These are phyloP conservation scores for Drosophila subsilvestris DNA, from an alignment of 2,888 invertebrate genomes.

Conservation along the genomic window DNA sequence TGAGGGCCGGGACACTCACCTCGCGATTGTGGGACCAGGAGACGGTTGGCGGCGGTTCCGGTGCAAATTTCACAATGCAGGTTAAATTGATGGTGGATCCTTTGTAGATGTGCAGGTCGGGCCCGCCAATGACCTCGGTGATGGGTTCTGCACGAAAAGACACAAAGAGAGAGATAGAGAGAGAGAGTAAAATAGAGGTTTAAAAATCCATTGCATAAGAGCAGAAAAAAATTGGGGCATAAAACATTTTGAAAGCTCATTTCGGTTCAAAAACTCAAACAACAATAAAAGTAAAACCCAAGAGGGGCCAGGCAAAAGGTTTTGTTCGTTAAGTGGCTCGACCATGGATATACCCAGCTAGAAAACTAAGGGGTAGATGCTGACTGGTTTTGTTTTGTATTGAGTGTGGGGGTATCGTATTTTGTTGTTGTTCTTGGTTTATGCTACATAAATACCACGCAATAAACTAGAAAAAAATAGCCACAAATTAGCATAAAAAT, in stretches of 20 bases:
- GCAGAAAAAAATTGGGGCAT: constrained; percentile 48
- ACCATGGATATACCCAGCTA: neutral
- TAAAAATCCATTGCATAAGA: constrained; percentile 37
- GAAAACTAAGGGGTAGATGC: too few relatives aligned
- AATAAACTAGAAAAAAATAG: too few relatives aligned
- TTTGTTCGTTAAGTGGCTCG: neutral
- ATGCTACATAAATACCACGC: too few relatives aligned
- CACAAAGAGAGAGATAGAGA: neutral
- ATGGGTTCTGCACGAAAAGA: constrained; percentile 88
- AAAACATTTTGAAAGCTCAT: constrained; percentile 57
- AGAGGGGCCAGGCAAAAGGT: neutral
- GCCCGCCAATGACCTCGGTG: constrained; percentile 92
- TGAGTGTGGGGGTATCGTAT: too few relatives aligned
- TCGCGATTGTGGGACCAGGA: constrained; percentile 92
- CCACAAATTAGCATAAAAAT: too few relatives aligned
- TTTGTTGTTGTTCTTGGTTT: too few relatives aligned
- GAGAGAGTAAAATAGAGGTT: constrained; percentile 1
- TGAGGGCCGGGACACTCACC: constrained; percentile 82
- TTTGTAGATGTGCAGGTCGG: constrained; percentile 93
- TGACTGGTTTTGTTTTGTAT: too few relatives aligned
- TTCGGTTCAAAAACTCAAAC: constrained; percentile 32
- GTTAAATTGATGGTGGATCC: constrained; percentile 95
- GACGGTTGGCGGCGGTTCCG: constrained; percentile 93
- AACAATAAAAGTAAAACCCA: constrained; percentile 44
- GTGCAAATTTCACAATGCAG: constrained; percentile 92